Conservation (phyloP, 2,797 vertebrate genomes). For the Poeciliopsis infans region DNA sequence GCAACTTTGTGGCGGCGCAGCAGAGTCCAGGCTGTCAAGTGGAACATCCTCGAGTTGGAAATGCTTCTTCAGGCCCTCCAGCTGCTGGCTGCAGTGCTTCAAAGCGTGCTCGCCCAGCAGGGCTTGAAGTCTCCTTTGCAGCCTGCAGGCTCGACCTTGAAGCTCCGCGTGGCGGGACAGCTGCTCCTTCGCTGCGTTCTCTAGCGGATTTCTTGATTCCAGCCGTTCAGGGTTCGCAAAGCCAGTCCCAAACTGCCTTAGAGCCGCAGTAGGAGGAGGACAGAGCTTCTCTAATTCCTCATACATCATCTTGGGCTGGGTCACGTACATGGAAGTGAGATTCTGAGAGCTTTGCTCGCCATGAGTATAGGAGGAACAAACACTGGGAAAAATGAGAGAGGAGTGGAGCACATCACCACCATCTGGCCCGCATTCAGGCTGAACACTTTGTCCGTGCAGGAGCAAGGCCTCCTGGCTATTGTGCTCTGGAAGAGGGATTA, state of each 20-base stretch:
- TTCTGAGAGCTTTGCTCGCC: constrained; percentile 22
- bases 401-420: constrained; percentile 49
- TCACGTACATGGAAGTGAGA: constrained; percentile 54
- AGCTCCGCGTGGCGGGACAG: constrained; percentile 84
- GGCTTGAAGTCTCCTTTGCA: constrained; percentile 85
- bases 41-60: constrained; percentile 49
- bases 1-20: constrained; percentile 48
- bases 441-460: constrained; percentile 21
- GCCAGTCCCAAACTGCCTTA: constrained; percentile 10
- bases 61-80: constrained; percentile 82
- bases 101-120: constrained; percentile 85
- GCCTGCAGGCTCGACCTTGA: constrained; percentile 78
- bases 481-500: constrained; percentile 54
- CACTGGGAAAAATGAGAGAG: constrained; percentile 15
- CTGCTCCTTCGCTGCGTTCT: constrained; percentile 78
- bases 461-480: constrained; percentile 47
- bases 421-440: constrained; percentile 50
- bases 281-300: constrained; percentile 5
- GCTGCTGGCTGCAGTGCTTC: constrained; percentile 85
- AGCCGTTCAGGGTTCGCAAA: constrained; percentile 29
- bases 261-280: constrained; percentile 7
- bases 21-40: constrained; percentile 24
- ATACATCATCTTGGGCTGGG: constrained; percentile 66
- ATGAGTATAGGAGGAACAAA: constrained; percentile 39
- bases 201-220: constrained; percentile 46